Percentiles rank a stretch among this genome's conserved stretches.
phyloP scores from a whole-genome alignment of 2,888 invertebrate species.

The Andrena trimmerana region DNA sequence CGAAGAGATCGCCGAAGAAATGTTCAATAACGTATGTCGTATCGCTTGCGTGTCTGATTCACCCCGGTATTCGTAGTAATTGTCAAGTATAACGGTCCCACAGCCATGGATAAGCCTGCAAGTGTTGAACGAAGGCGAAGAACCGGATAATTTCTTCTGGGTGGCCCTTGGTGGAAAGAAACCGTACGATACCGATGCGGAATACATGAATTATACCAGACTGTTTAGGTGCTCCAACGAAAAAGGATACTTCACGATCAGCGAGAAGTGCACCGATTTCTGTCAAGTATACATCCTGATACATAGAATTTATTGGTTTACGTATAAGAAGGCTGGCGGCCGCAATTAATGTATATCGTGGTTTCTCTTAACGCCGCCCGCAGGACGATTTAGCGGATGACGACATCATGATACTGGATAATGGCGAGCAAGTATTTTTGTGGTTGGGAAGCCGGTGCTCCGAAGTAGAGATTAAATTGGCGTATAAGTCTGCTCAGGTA shows the following conservation, averaged over 20 bases:
- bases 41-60: background rate
- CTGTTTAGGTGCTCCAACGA: conserved; percentile 99
- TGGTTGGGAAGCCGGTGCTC: conserved; percentile 99
- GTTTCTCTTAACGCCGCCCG: background rate
- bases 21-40: conserved; percentile 92
- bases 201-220: conserved; percentile 96
- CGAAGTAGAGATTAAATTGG: conserved; percentile 99
- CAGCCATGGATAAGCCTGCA: conserved; percentile 87
- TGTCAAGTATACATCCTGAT: conserved; percentile 90
- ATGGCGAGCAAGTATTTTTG: conserved; percentile 98
- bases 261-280: conserved; percentile 99
- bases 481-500: conserved; percentile 99
- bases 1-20: conserved; percentile 96
- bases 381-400: conserved; percentile 99
- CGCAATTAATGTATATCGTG: background rate
- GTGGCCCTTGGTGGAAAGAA: conserved; percentile 96
- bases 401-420: conserved; percentile 99
- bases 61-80: background rate
- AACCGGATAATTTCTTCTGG: conserved; percentile 99
- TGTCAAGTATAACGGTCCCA: background rate
- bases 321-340: too few species aligned
- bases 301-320: background rate
- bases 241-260: conserved; percentile 99
- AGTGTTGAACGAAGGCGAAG: conserved; percentile 96
- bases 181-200: conserved; percentile 94